These are phyloP conservation scores for Thalassophryne amazonica DNA, from an alignment of 2,797 vertebrate species.

Conservation along the genomic window DNA sequence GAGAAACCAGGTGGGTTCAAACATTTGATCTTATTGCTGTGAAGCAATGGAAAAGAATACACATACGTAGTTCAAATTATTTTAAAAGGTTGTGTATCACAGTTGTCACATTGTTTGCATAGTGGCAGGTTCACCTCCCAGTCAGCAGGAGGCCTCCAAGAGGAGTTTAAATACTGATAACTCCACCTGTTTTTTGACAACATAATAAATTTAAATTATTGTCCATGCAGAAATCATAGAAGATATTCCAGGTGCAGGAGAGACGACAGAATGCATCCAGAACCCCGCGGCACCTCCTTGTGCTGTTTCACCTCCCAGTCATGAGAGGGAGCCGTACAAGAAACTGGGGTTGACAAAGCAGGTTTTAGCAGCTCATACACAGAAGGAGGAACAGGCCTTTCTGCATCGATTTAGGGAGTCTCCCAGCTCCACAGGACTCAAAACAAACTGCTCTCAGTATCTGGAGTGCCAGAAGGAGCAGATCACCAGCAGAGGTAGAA, in stretches of 20 bases:
- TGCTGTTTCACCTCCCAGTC: slow-evolving; percentile 64
- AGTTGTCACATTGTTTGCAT: too few relatives aligned
- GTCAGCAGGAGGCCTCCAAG: too few relatives aligned
- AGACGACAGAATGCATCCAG: slow-evolving; percentile 70
- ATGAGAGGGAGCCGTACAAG: slow-evolving; percentile 85
- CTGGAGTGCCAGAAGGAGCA: slow-evolving; percentile 66
- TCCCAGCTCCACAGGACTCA: slow-evolving; percentile 75
- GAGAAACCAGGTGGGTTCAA: too few relatives aligned
- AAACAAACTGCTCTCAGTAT: slow-evolving; percentile 82
- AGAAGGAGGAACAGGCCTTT: slow-evolving; percentile 93
- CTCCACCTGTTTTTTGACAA: neutral
- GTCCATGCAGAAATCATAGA: slow-evolving; percentile 84
- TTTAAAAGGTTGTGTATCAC: too few relatives aligned
- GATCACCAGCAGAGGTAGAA: slow-evolving; percentile 49
- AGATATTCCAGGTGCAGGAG: slow-evolving; percentile 77
- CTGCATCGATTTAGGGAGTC: slow-evolving; percentile 85
- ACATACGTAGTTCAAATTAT: too few relatives aligned
- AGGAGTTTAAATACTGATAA: neutral
- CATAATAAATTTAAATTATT: slow-evolving; percentile 17
- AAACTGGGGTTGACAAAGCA: slow-evolving; percentile 91
- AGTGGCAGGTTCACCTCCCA: too few relatives aligned
- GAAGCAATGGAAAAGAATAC: too few relatives aligned
- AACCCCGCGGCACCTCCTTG: slow-evolving; percentile 34
- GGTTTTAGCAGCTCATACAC: slow-evolving; percentile 91
- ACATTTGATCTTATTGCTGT: too few relatives aligned